phyloP scores from a whole-genome alignment of 92 coral and sea anemone species.

The Parazoanthus darwini region DNA sequence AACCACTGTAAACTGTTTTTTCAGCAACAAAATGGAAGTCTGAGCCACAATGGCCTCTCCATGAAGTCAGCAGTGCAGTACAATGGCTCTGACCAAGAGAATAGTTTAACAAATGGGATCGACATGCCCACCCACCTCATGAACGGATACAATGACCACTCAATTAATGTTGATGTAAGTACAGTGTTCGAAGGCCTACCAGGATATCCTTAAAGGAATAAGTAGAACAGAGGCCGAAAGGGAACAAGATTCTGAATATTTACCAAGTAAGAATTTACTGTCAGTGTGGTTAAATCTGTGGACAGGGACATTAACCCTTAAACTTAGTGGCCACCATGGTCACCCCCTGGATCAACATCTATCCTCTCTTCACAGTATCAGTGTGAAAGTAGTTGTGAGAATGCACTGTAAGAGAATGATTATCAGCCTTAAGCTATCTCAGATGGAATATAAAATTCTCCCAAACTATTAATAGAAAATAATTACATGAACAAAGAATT shows the following conservation, averaged over 20 bases:
- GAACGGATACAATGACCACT: conserved; percentile 65
- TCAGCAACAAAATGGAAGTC: conserved; percentile 51
- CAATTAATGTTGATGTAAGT: conserved; percentile 53
- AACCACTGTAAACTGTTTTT: neutral
- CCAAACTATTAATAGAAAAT: no score
- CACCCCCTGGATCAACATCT: conserved; percentile 1
- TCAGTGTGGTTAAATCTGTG: no score
- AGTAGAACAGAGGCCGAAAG: neutral
- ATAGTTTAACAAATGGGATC: conserved; percentile 50
- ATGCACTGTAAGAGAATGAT: no score
- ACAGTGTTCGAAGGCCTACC: neutral
- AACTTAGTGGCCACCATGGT: neutral
- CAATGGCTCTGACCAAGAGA: conserved; percentile 29
- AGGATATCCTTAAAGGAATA: no score
- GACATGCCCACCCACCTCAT: conserved; percentile 55
- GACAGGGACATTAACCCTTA: no score
- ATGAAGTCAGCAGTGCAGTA: conserved; percentile 28
- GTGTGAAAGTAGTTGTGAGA: no score
- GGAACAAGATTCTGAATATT: neutral
- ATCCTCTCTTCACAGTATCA: no score
- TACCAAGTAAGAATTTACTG: no score
- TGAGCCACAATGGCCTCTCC: conserved; percentile 28
- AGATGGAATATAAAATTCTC: no score
- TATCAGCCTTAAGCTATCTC: no score
- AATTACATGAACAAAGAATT: no score